Base-by-base conservation (phyloP, 2,888 invertebrate species). In the Andrena bucephala region DNA sequence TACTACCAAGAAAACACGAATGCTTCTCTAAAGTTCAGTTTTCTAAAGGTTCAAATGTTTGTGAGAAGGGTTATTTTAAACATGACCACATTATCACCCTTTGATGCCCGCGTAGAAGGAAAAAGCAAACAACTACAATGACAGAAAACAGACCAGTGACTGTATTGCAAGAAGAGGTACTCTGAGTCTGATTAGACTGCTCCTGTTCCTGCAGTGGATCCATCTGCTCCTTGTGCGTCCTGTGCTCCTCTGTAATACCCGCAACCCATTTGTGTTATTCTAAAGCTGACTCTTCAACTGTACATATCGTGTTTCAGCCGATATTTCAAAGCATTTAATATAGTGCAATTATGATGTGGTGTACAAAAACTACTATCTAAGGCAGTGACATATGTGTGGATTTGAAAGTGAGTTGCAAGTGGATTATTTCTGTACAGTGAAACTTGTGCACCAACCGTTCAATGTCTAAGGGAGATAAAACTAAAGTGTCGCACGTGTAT, bases 241-340 rank as follows among this genome's bases (percentile, higher is more conserved):
- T 93, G 90, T 91, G 93, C 91, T 94, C 93, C 90, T 94, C 94
- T 94, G 93, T 90, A 94, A 94, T 93, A 89, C 91, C 92, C 93
- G 93, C 90, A 92, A 92, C 92, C 92, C 92, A 92, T 83, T 88
- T 87, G 87, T 91, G 87, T 92, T 91, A 92, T 85, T 89, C 81
- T 78, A 83, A 87, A 89, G 87, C 84, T 77, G 60, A 76, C 71
- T 83, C 82, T 81, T 81, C 57, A 80, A n/a, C 71, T 70, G 60
- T 88, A 77, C 54, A 76, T 80, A 85, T 75, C 72, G 68, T 60
- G 71, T 80, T 78, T 83, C 75, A 80, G 81, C 67, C 48, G 63
- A 62, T 79, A 84, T 67, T 65, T 84, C 60, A 78, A 81, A 70
- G 62, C 74, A 66, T 76, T 72, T 62, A 85, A 79, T 29, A 69